A percentile compares a stretch with the other conserved stretches of the same genome.
Evolutionary conservation across 2,797 vertebrate species (phyloP).

Genomic region (Galago senegalensis): DNA sequence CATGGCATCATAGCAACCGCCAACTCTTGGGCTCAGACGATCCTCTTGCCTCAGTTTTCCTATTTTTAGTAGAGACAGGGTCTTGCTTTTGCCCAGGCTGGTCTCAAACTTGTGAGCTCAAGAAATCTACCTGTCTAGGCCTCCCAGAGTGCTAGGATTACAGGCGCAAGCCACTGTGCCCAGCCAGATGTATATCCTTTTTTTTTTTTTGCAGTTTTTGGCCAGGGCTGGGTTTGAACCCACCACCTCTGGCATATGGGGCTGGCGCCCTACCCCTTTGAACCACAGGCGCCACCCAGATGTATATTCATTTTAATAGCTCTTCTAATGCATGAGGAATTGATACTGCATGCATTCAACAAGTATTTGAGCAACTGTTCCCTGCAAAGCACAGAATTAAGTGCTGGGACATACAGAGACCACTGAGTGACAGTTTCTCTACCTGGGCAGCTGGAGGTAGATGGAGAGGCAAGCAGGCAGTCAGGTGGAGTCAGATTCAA

Average conservation of each 20-base stretch:
- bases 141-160: too few species aligned
- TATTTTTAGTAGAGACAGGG: too few species aligned
- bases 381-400: conserved; percentile 36
- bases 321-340: conserved; percentile 36
- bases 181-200: neutral
- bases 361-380: neutral
- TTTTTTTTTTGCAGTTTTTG: neutral
- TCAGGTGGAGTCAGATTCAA: neutral
- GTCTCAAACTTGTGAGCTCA: too few species aligned
- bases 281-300: neutral
- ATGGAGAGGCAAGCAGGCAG: neutral
- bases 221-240: too few species aligned
- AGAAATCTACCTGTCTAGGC: too few species aligned
- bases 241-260: too few species aligned
- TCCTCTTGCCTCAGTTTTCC: too few species aligned
- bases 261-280: too few species aligned
- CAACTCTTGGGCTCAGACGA: too few species aligned
- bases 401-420: conserved; percentile 23
- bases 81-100: too few species aligned
- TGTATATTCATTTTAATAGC: neutral
- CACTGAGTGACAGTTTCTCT: conserved; percentile 10
- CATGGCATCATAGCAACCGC: too few species aligned
- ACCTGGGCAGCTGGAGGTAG: neutral
- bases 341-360: conserved; percentile 2
- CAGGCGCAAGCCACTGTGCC: too few species aligned